Base-by-base conservation (phyloP, 2,797 vertebrate species). In the Leptoclinus maculatus region DNA sequence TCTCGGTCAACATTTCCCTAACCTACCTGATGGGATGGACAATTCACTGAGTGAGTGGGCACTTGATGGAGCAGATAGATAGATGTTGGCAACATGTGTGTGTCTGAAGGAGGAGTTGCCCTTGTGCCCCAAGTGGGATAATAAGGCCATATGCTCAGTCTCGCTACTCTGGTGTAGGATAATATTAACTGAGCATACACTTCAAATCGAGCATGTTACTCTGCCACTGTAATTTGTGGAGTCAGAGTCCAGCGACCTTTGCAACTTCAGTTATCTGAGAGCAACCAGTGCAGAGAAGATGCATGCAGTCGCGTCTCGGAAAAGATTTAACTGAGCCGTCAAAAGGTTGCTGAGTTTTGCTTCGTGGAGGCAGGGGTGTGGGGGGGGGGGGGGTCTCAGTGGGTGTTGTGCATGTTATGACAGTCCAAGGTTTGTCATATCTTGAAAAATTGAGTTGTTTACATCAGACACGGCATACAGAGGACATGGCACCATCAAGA, bases 391-490 rank as follows among this genome's bases (percentile, higher is more conserved):
- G 34, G 58, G 58, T 73, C 45, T 82, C 60, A 1, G 51, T 56
- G 74, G 74, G 65, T 78, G 62, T 45, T 9, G n/a, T 43, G 66
- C 2, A 13, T 79, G 86, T 87, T 85, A 57, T 85, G 87, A 88
- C 89, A 91, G 88, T 90, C 86, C 85, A 86, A 87, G 90, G 87
- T 92, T 91, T 68, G 43, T 89, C 87, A 88, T 82, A 87, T 90
- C 80, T 83, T 93, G 93, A 94, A 88, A 83, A 91, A 93, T 93
- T 58, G 80, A 91, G 87, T 88, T 92, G 93, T 95, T 94, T 93
- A 92, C 92, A 90, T 87, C 90, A 78, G 39, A 76, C 81, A 58
- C 79, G 10, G 86, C 77, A 64, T 88, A 80, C 82, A 83, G 80
- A 85, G 86, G 91, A 91, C 86, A 76, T 78, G 86, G 82, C 86